Evolutionary conservation across 1,140 invertebrate genomes (phyloP).

Genomic region (Rhysida immarginata): DNA sequence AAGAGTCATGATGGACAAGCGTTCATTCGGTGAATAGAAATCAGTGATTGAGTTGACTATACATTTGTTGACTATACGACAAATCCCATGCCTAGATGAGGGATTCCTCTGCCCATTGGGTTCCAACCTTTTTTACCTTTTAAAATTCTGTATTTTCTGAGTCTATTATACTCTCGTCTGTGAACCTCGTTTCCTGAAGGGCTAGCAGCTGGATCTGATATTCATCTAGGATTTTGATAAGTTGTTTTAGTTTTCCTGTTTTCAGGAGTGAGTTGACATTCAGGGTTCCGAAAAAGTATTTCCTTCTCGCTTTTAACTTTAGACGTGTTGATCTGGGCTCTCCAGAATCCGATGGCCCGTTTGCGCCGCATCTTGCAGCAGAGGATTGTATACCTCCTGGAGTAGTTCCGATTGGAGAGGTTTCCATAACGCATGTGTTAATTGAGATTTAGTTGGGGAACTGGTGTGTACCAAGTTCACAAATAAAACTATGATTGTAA

Average conservation of each 20-base stretch:
- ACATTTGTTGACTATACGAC: neutral
- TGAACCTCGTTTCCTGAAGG: neutral
- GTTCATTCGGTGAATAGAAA: neutral
- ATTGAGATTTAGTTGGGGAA: neutral
- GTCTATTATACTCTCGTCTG: neutral
- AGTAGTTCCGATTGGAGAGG: neutral
- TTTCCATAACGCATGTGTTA: neutral
- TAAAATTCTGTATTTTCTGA: neutral
- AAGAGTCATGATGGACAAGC: neutral
- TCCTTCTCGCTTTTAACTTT: neutral
- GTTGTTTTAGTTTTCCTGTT: neutral
- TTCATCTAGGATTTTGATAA: neutral
- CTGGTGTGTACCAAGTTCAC: neutral
- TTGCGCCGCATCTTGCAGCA: neutral
- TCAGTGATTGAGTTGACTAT: neutral
- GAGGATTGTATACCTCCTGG: neutral
- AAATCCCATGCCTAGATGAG: neutral
- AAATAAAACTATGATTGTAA: neutral
- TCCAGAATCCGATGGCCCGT: neutral
- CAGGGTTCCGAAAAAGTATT: neutral
- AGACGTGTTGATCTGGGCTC: neutral
- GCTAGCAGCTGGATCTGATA: neutral
- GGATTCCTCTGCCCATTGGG: neutral
- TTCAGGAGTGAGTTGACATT: neutral
- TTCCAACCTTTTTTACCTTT: neutral